These are phyloP conservation scores for Rhagoletis pomonella DNA, from an alignment of 1,140 invertebrate species.

Conservation along the genomic window DNA sequence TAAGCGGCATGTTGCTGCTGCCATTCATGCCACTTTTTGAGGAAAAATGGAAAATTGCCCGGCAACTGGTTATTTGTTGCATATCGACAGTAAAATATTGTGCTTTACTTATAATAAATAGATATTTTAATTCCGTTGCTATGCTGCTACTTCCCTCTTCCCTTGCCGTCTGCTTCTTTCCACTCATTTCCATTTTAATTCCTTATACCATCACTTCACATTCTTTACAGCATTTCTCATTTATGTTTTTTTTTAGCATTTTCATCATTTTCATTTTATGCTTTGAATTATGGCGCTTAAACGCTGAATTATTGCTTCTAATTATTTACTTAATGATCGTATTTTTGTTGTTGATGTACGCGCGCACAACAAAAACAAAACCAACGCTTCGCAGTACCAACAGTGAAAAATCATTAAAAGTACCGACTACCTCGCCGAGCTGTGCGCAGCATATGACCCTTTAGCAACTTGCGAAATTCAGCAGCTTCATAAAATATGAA, in stretches of 20 bases:
- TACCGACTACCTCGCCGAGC: not conserved
- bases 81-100: not conserved
- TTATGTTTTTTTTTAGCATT: constrained; percentile 1
- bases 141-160: not conserved
- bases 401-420: not conserved
- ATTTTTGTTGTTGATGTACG: constrained; percentile 62
- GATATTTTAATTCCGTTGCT: not conserved
- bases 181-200: not conserved
- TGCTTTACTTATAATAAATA: not conserved
- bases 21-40: constrained; percentile 6
- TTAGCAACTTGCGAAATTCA: not conserved
- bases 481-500: not conserved
- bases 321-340: constrained; percentile 73
- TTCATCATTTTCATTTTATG: constrained; percentile 48
- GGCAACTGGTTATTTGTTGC: not conserved
- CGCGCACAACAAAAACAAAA: constrained; percentile 23
- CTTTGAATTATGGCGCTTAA: constrained; percentile 71
- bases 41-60: not conserved
- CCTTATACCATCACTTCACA: not conserved
- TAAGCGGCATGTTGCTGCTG: not conserved
- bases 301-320: constrained; percentile 72
- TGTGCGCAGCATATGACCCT: not conserved
- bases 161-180: not conserved
- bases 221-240: constrained; percentile 5
- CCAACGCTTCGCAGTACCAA: not conserved